A percentile compares a stretch with the other conserved stretches of the same genome.
These are phyloP conservation scores for Eretmochelys imbricata DNA, from an alignment of 2,113 vertebrate genomes.

Conservation along the genomic window DNA sequence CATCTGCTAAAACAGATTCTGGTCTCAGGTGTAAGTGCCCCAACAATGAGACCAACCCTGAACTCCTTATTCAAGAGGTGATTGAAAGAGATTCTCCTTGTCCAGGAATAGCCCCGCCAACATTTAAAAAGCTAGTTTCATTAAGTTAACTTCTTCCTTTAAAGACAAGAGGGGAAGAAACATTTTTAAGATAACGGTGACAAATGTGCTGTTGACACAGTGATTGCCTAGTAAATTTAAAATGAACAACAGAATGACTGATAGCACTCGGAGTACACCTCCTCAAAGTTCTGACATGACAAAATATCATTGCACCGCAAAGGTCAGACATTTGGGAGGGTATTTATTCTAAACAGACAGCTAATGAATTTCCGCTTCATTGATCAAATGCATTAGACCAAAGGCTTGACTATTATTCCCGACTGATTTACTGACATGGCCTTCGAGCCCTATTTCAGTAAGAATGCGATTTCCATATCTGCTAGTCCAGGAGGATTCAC, in stretches of 20 bases:
- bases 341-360: slow-evolving; percentile 23
- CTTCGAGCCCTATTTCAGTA: not conserved
- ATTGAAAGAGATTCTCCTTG: not conserved
- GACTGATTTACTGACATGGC: slow-evolving; percentile 28
- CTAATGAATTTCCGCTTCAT: slow-evolving; percentile 6
- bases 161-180: slow-evolving; percentile 38
- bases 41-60: not conserved
- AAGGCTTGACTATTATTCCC: not conserved
- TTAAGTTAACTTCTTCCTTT: slow-evolving; percentile 27
- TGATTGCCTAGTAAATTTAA: slow-evolving; percentile 23
- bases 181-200: slow-evolving; percentile 37
- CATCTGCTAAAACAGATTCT: not conserved
- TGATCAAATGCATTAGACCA: slow-evolving; percentile 1
- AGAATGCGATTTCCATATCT: not conserved
- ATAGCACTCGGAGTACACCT: slow-evolving; percentile 29
- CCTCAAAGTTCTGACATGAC: not conserved
- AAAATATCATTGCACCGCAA: not conserved
- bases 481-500: not conserved
- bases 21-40: not conserved
- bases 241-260: slow-evolving; percentile 10
- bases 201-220: slow-evolving; percentile 38
- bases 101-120: not conserved
- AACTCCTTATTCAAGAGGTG: not conserved
- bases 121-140: slow-evolving; percentile 24
- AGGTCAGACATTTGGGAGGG: slow-evolving; percentile 15